Evolutionary conservation across 2,888 invertebrate species (phyloP).

Genomic region (Drosophila meridionalis): DNA sequence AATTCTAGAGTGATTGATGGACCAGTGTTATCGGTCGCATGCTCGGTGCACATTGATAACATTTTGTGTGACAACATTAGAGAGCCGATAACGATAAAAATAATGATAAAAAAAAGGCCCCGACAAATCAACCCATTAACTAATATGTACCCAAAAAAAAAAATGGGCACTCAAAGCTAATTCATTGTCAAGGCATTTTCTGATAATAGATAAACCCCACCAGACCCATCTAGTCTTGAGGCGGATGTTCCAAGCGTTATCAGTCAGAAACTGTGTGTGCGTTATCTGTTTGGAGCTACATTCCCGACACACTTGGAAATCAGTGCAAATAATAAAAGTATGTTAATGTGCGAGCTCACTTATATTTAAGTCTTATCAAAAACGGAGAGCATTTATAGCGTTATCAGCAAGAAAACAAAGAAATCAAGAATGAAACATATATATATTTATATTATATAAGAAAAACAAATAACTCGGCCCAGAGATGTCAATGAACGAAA

Average conservation of each 20-base stretch:
- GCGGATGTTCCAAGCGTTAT: constrained; percentile 21
- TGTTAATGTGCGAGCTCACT: constrained; percentile 8
- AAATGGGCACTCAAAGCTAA: constrained; percentile 1
- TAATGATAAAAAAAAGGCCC: constrained; percentile 5
- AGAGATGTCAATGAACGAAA: constrained; percentile 3
- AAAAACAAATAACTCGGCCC: too few species aligned
- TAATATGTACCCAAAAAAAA: constrained; percentile 5
- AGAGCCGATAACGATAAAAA: constrained; percentile 12
- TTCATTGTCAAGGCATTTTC: constrained; percentile 38
- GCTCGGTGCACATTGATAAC: background rate
- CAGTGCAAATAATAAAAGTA: constrained; percentile 6
- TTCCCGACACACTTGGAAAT: constrained; percentile 5
- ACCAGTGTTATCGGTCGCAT: background rate
- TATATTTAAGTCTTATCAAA: constrained; percentile 8
- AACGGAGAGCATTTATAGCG: background rate
- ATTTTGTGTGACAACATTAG: background rate
- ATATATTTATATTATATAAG: background rate
- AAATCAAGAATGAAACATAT: constrained; percentile 1
- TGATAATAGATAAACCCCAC: constrained; percentile 4
- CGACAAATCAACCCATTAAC: constrained; percentile 14
- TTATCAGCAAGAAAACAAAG: constrained; percentile 20
- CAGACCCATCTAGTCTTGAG: background rate
- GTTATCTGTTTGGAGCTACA: constrained; percentile 8
- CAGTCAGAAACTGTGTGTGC: background rate
- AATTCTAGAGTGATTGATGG: background rate